Conservation (phyloP, 1,140 invertebrate species). For the Atta cephalotes region DNA sequence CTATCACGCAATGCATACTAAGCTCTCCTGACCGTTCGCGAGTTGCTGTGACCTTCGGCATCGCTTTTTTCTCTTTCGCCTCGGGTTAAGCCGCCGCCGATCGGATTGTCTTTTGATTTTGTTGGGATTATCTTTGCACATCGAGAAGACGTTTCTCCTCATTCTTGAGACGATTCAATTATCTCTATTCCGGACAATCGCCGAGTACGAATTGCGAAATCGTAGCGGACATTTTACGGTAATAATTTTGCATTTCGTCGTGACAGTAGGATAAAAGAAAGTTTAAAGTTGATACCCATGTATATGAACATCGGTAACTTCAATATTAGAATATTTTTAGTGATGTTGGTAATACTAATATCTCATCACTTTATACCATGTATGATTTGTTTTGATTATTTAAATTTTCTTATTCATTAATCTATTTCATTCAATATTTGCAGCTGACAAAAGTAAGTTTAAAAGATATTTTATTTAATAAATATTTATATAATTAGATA, state of each 20-base stretch:
- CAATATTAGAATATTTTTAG: too few relatives aligned
- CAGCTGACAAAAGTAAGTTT: too few relatives aligned
- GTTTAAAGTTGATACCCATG: too few relatives aligned
- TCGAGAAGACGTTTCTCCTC: background rate
- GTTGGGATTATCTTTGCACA: slow-evolving; percentile 40
- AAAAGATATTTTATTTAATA: too few relatives aligned
- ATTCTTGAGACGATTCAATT: slow-evolving; percentile 8
- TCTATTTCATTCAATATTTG: too few relatives aligned
- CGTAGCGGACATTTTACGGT: background rate
- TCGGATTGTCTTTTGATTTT: slow-evolving; percentile 49
- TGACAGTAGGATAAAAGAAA: too few relatives aligned
- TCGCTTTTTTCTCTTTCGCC: slow-evolving; percentile 53
- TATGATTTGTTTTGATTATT: too few relatives aligned
- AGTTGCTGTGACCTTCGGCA: slow-evolving; percentile 9
- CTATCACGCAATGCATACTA: slow-evolving; percentile 76
- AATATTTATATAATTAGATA: too few relatives aligned
- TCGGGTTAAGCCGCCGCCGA: slow-evolving; percentile 31
- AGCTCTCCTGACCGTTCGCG: slow-evolving; percentile 71
- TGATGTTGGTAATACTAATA: too few relatives aligned
- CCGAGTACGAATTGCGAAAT: background rate
- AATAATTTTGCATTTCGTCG: background rate
- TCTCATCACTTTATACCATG: too few relatives aligned
- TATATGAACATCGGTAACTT: too few relatives aligned
- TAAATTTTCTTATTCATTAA: too few relatives aligned
- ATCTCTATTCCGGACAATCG: slow-evolving; percentile 8